Percentiles rank a stretch among this genome's conserved stretches.
Conservation (phyloP, 2,113 vertebrate genomes). For the Cephalopholis sonnerati region DNA sequence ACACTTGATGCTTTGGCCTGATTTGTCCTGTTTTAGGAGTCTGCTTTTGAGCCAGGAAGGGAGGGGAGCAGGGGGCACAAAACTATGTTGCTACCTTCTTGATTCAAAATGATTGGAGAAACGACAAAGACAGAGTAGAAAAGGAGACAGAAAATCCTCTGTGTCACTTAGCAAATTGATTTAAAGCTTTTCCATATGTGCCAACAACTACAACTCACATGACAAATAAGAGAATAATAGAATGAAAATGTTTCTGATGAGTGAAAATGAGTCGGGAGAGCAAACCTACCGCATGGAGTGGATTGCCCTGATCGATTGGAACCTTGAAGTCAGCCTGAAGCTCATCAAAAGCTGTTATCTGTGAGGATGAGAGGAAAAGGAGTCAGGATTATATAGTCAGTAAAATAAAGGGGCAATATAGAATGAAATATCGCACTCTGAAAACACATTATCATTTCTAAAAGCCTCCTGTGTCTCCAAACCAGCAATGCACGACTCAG, state of each 20-base stretch:
- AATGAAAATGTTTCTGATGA: slow-evolving; percentile 2
- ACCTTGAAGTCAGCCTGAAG: slow-evolving; percentile 89
- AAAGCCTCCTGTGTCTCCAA: not conserved
- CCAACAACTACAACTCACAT: not conserved
- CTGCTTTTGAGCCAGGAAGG: slow-evolving; percentile 43
- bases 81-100: slow-evolving; percentile 46
- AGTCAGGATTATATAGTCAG: slow-evolving; percentile 2
- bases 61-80: slow-evolving; percentile 19
- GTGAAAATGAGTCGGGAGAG: not conserved
- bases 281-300: slow-evolving; percentile 85
- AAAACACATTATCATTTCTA: slow-evolving; percentile 2
- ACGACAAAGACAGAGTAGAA: not conserved
- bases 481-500: not conserved
- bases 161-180: slow-evolving; percentile 29
- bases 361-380: slow-evolving; percentile 30
- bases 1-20: slow-evolving; percentile 26
- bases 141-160: not conserved
- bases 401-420: not conserved
- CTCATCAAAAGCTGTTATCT: slow-evolving; percentile 90
- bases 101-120: slow-evolving; percentile 59
- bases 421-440: not conserved
- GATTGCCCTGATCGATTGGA: slow-evolving; percentile 88
- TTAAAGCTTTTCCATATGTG: not conserved
- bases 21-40: slow-evolving; percentile 13
- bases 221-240: not conserved